phyloP scores from a whole-genome alignment of 2,797 vertebrate species.

The Taenioides sp. region DNA sequence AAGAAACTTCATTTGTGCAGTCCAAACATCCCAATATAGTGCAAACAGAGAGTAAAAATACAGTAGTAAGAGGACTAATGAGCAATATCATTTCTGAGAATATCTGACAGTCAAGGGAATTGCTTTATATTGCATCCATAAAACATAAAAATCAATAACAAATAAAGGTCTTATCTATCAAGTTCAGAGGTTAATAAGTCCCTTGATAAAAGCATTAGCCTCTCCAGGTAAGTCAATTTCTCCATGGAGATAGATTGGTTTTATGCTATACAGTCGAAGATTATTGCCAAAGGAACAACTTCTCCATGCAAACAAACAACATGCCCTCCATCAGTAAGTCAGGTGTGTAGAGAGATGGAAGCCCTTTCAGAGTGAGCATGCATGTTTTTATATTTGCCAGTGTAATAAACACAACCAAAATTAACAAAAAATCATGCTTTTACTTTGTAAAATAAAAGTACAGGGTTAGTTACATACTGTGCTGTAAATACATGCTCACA shows the following conservation, averaged over 20 bases:
- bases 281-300: no score
- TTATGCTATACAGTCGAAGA: no score
- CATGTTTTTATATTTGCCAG: no score
- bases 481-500: conserved; percentile 8
- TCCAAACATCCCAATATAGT: conserved; percentile 13
- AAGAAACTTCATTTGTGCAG: conserved; percentile 54
- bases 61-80: conserved; percentile 13
- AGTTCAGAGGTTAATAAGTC: conserved; percentile 42
- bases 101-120: conserved; percentile 28
- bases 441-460: no score
- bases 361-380: no score
- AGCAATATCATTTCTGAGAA: background rate
- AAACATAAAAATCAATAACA: conserved; percentile 73
- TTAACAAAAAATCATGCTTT: background rate
- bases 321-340: no score
- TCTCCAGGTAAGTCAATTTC: conserved; percentile 29
- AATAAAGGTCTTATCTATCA: conserved; percentile 60
- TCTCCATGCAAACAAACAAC: no score
- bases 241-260: no score
- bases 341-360: no score
- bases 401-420: no score
- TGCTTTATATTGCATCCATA: conserved; percentile 68
- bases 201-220: conserved; percentile 29
- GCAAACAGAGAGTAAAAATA: conserved; percentile 12
- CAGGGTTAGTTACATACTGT: no score